Evolutionary conservation across 2,113 vertebrate genomes (phyloP), one percentile per base, ranked within the genome.

Genomic region (Craseonycteris thonglongyai): DNA sequence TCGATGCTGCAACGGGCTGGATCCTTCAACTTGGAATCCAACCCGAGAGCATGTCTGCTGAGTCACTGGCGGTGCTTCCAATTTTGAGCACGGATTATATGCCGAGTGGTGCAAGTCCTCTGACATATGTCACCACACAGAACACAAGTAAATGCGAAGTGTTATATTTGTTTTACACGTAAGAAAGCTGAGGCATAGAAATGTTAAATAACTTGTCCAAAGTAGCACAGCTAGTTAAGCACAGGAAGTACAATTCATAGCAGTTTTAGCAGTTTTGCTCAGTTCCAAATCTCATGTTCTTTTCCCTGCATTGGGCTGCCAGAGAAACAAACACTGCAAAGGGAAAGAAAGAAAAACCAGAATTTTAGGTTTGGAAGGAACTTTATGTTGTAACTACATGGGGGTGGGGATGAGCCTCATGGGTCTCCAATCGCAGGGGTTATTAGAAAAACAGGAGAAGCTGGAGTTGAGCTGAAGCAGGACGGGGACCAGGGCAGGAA

Each of bases 381-480:
- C 13, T 89, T 93, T 28, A 35, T 71, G 35, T 35, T 7, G 15
- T 40, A 28, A 59, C 13, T 86, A 6, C 30, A 58, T 2, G 19
- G 35, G 7, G 4, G 16, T 35, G 1, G 24, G 28, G 16, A 54
- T 33, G 30, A 2, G 8, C 6, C 22, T 10, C 21, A 18, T 33
- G 18, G 5, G 28, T n/a, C 24, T 30, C 79, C 19, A 28, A 2
- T 89, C 47, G 59, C 10, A 88, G 51, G 24, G 15, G 4, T 9
- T 38, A 15, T 69, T 38, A 35, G 61, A 79, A 42, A 93, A 92
- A 76, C 18, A 68, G 33, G 16, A 66, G n/a, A 56, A 66, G 47
- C 0, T n/a, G 19, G n/a, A 51, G 35, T 2, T 40, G 15, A 66
- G 38, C 10, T 40, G 45, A 3, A n/a, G 9, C 1, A 35, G 3